Conservation (phyloP, 2,888 invertebrate genomes). For the Pasiphila rectangulata region DNA sequence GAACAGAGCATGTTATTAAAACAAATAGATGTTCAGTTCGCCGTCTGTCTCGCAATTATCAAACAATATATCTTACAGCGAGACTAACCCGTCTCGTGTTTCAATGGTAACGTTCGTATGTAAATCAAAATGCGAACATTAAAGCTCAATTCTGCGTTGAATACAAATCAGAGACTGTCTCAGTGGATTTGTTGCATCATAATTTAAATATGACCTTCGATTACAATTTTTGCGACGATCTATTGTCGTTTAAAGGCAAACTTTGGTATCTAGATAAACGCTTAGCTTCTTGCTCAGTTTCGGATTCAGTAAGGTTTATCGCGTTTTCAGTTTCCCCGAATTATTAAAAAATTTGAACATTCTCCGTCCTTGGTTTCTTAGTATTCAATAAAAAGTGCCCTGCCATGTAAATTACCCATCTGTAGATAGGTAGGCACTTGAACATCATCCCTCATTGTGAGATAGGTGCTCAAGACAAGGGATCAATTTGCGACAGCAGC, state of each 20-base stretch:
- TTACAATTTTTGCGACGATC: constrained; percentile 22
- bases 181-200: constrained; percentile 37
- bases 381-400: too few species aligned
- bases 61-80: constrained; percentile 59
- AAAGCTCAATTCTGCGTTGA: constrained; percentile 36
- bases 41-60: constrained; percentile 56
- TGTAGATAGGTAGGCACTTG: too few species aligned
- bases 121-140: constrained; percentile 36
- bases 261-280: background rate
- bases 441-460: too few species aligned
- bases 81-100: constrained; percentile 36
- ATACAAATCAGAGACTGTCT: constrained; percentile 36
- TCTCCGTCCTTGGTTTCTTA: too few species aligned
- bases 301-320: background rate
- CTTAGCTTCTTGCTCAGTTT: background rate
- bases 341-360: too few species aligned
- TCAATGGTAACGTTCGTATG: constrained; percentile 37
- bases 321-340: too few species aligned
- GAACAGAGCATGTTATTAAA: constrained; percentile 52
- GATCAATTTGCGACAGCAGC: background rate
- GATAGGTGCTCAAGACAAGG: background rate
- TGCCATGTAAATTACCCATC: too few species aligned
- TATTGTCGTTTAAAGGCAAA: background rate
- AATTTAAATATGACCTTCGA: constrained; percentile 34
- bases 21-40: constrained; percentile 56